These are phyloP conservation scores for Yasuhikotakia modesta DNA, from an alignment of 2,797 vertebrate species.

Conservation along the genomic window DNA sequence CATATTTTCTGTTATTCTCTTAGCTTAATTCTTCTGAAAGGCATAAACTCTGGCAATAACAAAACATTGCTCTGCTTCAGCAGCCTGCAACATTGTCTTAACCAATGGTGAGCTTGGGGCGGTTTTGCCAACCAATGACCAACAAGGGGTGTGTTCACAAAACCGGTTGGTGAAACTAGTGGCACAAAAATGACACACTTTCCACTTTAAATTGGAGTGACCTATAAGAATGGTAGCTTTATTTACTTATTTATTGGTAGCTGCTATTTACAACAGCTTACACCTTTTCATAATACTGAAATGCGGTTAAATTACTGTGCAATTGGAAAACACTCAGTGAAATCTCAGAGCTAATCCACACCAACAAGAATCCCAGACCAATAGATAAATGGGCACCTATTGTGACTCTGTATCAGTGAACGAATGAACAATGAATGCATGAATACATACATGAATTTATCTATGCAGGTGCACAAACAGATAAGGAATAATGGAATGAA, in stretches of 20 bases:
- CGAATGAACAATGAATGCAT: background rate
- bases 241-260: no score
- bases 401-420: constrained; percentile 8
- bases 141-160: no score
- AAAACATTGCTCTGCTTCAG: background rate
- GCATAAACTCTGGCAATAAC: background rate
- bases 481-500: background rate
- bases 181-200: no score
- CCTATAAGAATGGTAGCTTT: constrained; percentile 1
- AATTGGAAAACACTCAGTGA: background rate
- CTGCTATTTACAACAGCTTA: constrained; percentile 1
- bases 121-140: no score
- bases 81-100: background rate
- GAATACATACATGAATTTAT: constrained; percentile 12
- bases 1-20: background rate
- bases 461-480: background rate
- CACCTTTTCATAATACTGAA: constrained; percentile 17
- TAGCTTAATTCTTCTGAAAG: background rate
- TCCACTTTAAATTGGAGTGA: background rate
- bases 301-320: constrained; percentile 27
- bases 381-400: background rate
- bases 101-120: background rate
- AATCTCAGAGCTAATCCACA: background rate
- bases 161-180: no score
- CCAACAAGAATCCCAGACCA: background rate